Evolutionary conservation across 2,888 invertebrate genomes (phyloP).

Genomic region (Alviniconcha strummeri): DNA sequence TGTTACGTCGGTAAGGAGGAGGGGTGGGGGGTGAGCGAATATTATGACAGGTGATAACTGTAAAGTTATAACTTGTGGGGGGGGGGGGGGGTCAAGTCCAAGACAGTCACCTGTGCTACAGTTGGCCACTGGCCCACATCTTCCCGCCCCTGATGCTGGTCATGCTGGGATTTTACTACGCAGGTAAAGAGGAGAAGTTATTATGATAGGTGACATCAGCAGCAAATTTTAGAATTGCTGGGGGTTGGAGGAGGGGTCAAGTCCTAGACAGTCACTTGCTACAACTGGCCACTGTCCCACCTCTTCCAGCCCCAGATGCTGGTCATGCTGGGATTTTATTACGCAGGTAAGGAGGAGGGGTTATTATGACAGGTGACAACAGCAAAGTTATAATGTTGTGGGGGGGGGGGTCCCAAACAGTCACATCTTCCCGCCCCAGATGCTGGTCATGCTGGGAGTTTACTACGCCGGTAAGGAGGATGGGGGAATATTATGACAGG

Average conservation of each 20-base stretch:
- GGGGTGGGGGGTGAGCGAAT: no score
- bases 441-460: conserved; percentile 22
- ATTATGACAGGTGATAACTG: no score
- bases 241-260: no score
- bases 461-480: conserved; percentile 31
- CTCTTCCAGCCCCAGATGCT: conserved; percentile 6
- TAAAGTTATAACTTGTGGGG: no score
- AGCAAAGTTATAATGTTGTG: no score
- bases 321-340: conserved; percentile 28
- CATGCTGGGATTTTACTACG: conserved; percentile 31
- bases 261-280: conserved; percentile 17
- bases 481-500: no score
- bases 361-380: no score
- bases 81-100: conserved; percentile 4
- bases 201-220: no score
- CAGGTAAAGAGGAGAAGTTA: conserved; percentile 31
- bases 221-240: no score
- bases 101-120: conserved; percentile 15
- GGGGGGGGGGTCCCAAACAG: background rate
- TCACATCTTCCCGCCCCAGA: background rate
- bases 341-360: conserved; percentile 23
- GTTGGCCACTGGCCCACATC: background rate
- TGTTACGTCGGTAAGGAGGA: conserved; percentile 33
- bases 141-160: conserved; percentile 16
- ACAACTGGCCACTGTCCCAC: conserved; percentile 2